Percentiles rank a stretch among this genome's conserved stretches.
Conservation (phyloP, 2,888 invertebrate species). For the Xanthorhoe designata region DNA sequence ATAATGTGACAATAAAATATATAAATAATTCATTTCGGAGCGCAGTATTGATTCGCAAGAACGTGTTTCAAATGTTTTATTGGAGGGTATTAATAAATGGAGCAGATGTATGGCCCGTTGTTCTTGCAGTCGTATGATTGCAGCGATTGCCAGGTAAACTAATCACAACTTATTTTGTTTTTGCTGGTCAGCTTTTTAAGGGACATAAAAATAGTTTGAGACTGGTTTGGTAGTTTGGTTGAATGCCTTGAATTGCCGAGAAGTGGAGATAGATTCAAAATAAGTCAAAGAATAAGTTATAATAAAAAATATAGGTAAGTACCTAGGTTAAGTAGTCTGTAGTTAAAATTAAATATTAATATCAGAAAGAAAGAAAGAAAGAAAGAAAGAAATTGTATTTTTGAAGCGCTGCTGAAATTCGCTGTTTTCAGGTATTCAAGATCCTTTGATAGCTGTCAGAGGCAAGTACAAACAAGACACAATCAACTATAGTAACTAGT, state of each 20-base stretch:
- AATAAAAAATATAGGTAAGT: too few species aligned
- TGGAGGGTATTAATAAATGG: constrained; percentile 79
- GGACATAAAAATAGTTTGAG: background rate
- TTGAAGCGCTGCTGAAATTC: too few species aligned
- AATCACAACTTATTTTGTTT: constrained; percentile 74
- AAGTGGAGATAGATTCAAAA: background rate
- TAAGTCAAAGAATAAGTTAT: too few species aligned
- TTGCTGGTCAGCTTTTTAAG: constrained; percentile 38
- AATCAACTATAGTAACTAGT: too few species aligned
- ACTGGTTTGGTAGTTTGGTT: constrained; percentile 9
- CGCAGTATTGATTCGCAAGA: constrained; percentile 82
- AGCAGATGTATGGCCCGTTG: constrained; percentile 72
- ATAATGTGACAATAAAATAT: constrained; percentile 83
- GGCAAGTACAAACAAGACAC: too few species aligned
- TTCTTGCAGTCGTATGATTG: constrained; percentile 63
- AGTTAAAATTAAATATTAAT: too few species aligned
- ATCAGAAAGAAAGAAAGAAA: too few species aligned
- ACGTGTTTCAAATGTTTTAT: constrained; percentile 85
- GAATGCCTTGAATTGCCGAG: background rate
- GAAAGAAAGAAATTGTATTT: too few species aligned
- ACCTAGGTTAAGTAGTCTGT: too few species aligned
- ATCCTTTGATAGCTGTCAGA: too few species aligned
- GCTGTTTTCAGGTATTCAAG: too few species aligned
- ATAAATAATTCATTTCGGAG: constrained; percentile 81
- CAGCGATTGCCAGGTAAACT: constrained; percentile 67